Conservation (phyloP, 2,888 invertebrate species). For the Epinotia brunnichana region DNA sequence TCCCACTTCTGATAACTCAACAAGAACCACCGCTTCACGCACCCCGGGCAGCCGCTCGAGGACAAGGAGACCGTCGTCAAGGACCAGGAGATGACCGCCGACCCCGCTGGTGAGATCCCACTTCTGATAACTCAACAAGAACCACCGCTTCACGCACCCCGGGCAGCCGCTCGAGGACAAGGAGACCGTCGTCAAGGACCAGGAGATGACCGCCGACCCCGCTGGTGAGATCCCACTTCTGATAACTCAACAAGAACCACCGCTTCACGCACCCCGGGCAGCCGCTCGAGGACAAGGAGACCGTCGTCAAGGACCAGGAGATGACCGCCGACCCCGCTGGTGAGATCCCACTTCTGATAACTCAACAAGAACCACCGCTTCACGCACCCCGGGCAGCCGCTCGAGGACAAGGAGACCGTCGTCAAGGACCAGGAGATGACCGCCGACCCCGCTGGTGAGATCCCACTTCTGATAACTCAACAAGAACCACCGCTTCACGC, state of each 20-base stretch:
- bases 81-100: constrained; percentile 63
- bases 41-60: constrained; percentile 94
- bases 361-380: constrained; percentile 99
- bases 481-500: constrained; percentile 99
- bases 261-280: constrained; percentile 99
- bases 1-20: no score
- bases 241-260: constrained; percentile 99
- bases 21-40: constrained; percentile 99
- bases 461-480: no score
- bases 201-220: constrained; percentile 58
- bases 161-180: constrained; percentile 90
- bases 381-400: constrained; percentile 97
- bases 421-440: constrained; percentile 63
- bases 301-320: constrained; percentile 65
- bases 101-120: constrained; percentile 44
- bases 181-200: constrained; percentile 65
- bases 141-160: constrained; percentile 99
- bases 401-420: constrained; percentile 80
- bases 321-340: constrained; percentile 54
- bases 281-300: constrained; percentile 84
- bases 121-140: no score
- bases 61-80: constrained; percentile 73
- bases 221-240: constrained; percentile 43
- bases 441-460: constrained; percentile 49
- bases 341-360: constrained; percentile 6